Conservation (phyloP, 2,113 vertebrate genomes). For the Psittacula cyanocephala region DNA sequence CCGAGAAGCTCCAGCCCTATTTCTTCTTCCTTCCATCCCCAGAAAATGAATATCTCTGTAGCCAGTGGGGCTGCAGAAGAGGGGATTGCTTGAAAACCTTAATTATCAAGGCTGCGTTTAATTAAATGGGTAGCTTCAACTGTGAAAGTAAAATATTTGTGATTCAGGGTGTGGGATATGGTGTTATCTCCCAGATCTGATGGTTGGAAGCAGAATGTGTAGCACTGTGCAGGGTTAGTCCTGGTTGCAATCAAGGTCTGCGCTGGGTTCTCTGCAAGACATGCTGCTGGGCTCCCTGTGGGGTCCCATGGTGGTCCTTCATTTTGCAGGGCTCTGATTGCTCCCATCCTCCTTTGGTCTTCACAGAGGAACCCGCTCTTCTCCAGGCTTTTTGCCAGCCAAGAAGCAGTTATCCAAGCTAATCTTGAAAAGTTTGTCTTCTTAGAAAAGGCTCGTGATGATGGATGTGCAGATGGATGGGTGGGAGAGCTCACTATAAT, state of each 20-base stretch:
- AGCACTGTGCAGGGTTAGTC: neutral
- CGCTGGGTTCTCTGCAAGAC: rapidly evolving
- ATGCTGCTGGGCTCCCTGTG: neutral
- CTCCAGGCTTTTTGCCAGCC: neutral
- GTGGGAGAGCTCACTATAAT: neutral
- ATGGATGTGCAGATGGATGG: neutral
- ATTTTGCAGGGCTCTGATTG: neutral
- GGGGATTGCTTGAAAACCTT: neutral
- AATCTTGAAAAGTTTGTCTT: neutral
- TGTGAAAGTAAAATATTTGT: neutral
- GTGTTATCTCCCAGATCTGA: rapidly evolving
- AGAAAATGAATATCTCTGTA: neutral
- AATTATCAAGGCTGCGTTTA: neutral
- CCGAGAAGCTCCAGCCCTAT: neutral
- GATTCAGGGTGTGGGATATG: neutral
- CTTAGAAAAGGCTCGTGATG: neutral
- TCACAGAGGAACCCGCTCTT: rapidly evolving
- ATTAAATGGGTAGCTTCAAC: neutral
- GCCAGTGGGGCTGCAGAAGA: neutral
- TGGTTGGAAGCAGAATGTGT: neutral
- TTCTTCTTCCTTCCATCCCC: neutral
- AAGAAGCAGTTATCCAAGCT: neutral
- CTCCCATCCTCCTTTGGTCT: neutral
- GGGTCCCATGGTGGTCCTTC: neutral
- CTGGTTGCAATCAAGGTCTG: neutral